These are phyloP conservation scores for Oreochromis spilurus DNA, from an alignment of 2,113 vertebrate genomes.

Conservation along the genomic window DNA sequence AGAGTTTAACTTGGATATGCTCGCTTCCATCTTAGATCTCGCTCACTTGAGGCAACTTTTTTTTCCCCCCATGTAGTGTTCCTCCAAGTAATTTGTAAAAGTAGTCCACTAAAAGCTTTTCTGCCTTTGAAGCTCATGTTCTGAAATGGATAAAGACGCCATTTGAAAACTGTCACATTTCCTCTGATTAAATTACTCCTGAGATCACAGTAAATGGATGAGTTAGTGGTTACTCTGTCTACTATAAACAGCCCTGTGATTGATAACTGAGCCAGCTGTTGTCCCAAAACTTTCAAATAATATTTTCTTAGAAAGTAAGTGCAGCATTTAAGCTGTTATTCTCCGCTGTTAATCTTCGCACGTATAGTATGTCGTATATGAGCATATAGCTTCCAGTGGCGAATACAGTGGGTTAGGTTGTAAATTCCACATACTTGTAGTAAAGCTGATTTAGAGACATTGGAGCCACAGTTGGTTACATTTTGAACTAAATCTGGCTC, in stretches of 20 bases:
- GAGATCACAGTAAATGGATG: conserved; percentile 3
- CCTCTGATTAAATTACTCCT: neutral
- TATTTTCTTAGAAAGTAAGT: neutral
- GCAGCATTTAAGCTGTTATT: neutral
- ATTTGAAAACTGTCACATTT: conserved; percentile 1
- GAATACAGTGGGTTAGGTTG: neutral
- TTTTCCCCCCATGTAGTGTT: neutral
- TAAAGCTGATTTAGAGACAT: conserved; percentile 43
- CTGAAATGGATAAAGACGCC: conserved; percentile 12
- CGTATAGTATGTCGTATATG: neutral
- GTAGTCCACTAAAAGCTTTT: conserved; percentile 38
- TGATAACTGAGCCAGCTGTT: conserved; percentile 21
- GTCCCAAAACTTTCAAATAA: neutral
- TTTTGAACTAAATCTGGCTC: conserved; percentile 30
- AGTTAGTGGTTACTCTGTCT: neutral
- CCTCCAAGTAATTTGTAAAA: conserved; percentile 31
- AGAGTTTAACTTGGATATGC: conserved; percentile 4
- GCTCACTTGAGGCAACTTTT: neutral
- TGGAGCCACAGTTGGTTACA: conserved; percentile 3
- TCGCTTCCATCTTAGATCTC: conserved; percentile 19
- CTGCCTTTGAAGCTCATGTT: conserved; percentile 23
- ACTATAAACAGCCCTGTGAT: neutral
- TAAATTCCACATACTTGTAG: conserved; percentile 18
- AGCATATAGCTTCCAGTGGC: neutral
- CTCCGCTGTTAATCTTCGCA: neutral